phyloP scores from a whole-genome alignment of 2,888 invertebrate genomes.

The Podabrus alpinus region DNA sequence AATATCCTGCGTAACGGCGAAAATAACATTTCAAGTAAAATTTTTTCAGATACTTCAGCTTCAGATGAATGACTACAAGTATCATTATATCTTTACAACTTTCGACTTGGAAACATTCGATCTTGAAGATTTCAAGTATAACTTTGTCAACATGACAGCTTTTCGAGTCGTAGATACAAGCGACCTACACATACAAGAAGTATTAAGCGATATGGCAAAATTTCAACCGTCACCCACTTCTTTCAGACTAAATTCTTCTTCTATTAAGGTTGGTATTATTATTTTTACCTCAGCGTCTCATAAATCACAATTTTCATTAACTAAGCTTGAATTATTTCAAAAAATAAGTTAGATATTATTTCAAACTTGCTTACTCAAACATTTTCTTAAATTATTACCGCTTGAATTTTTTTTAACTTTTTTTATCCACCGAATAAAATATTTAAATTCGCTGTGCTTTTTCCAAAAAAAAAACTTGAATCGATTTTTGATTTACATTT shows the following conservation, averaged over 20 bases:
- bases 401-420: too few species aligned
- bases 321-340: background rate
- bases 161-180: conserved; percentile 74
- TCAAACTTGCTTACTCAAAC: too few species aligned
- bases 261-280: conserved; percentile 48
- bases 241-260: conserved; percentile 47
- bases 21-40: background rate
- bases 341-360: too few species aligned
- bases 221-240: conserved; percentile 58
- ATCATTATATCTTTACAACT: conserved; percentile 80
- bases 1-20: background rate
- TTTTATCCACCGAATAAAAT: background rate
- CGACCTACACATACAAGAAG: conserved; percentile 67
- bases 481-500: background rate
- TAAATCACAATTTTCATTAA: background rate
- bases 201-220: conserved; percentile 72
- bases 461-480: background rate
- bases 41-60: conserved; percentile 72
- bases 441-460: background rate
- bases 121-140: conserved; percentile 74
- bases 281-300: background rate
- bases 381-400: too few species aligned
- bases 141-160: conserved; percentile 77
- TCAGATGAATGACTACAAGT: conserved; percentile 85
- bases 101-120: conserved; percentile 70